Base-by-base conservation (phyloP, 2,888 invertebrate genomes). In the Sympetrum striolatum region DNA sequence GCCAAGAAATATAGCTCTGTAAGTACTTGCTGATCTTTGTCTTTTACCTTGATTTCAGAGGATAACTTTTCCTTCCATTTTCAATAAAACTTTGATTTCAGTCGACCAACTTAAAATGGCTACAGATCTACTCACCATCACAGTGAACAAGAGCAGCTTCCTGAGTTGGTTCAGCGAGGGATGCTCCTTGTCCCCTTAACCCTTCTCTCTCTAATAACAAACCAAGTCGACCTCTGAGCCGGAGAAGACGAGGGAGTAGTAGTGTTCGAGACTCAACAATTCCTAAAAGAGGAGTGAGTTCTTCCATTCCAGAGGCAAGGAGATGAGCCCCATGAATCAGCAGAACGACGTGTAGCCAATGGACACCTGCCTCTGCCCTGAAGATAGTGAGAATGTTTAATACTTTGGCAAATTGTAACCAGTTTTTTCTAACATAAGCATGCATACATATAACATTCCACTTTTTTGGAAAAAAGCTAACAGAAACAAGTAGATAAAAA, bases 321-420 rank as follows among this genome's bases (percentile, higher is more conserved):
- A 96, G 93, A 92, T 96, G 95, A 2, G 95, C 95, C 0, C 96
- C 95, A 92, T 96, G 96, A 15, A 94, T 93, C 90, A 95, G 94
- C 35, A 96, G 92, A 58, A 96, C 93, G 91, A 94, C 94, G 92
- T 95, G 95, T 86, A 96, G 92, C 96, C 96, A 96, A 91, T 95
- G 93, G 73, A 94, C 93, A 44, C 95, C 95, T 80, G 94, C 94
- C 92, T 95, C 94, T 92, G 95, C 94, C 92, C 95, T 95, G 92
- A 81, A 93, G 93, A 91, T 91, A 91, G 22, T 31, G 35, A 60
- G 79, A 80, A 64, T 18, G 2, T 53, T 53, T 14, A 18, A 53
- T 18, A 53, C 15, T 18, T 18, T 1, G 10, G 10, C 10, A 8
- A 0, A 44, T 44, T 8, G 6, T 44, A 44, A 44, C 44, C 1